Evolutionary conservation across 2,888 invertebrate species (phyloP).

Genomic region (Chorisops tibialis): DNA sequence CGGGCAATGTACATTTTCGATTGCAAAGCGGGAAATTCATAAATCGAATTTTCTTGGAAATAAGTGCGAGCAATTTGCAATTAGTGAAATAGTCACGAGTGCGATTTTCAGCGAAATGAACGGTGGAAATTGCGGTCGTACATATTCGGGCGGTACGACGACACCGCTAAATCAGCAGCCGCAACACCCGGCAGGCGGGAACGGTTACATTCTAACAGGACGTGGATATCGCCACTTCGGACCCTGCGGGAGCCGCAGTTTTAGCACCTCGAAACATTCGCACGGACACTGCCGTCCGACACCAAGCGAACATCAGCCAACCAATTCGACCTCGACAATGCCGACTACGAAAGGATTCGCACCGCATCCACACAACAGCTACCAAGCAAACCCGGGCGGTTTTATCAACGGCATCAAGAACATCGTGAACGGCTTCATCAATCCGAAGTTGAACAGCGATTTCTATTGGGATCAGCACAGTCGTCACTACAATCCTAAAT

Average conservation of each 20-base stretch:
- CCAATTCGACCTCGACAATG: not conserved
- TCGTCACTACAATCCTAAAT: conserved; percentile 34
- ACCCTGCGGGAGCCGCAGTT: not conserved
- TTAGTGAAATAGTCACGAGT: too few species aligned
- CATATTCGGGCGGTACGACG: not conserved
- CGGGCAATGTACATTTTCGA: too few species aligned
- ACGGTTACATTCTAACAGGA: not conserved
- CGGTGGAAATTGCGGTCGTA: not conserved
- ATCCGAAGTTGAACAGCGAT: conserved; percentile 34
- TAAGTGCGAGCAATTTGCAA: too few species aligned
- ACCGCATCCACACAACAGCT: not conserved
- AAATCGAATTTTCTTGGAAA: too few species aligned
- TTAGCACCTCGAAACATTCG: not conserved
- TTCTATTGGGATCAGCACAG: conserved; percentile 35
- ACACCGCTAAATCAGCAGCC: not conserved
- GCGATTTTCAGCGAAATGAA: not conserved
- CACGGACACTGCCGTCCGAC: conserved; percentile 7
- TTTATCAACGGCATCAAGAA: conserved; percentile 36
- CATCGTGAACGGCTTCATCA: conserved; percentile 35
- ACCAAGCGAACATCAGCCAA: not conserved
- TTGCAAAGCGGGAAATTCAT: too few species aligned
- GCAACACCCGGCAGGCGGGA: not conserved
- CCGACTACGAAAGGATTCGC: too few species aligned
- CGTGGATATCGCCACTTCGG: not conserved
- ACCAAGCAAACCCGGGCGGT: conserved; percentile 20